Conservation (phyloP, 2,888 invertebrate genomes). For the Apocheima hispidaria region DNA sequence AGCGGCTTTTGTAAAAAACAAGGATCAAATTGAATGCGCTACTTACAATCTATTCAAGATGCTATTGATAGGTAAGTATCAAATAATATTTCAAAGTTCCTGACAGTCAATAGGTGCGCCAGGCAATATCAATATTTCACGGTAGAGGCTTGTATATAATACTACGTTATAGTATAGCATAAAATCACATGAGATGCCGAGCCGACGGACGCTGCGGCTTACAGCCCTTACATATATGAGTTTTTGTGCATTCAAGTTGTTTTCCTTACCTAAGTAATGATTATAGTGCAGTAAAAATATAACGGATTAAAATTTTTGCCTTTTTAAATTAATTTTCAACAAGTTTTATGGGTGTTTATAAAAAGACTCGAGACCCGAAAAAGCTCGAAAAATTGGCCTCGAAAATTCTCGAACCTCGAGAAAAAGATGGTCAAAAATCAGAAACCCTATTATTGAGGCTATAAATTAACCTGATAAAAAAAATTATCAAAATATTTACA, state of each 20-base stretch:
- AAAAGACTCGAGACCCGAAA: too few relatives aligned
- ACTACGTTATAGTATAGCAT: constrained; percentile 49
- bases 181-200: constrained; percentile 41
- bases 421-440: too few relatives aligned
- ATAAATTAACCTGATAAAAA: too few relatives aligned
- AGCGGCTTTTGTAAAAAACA: constrained; percentile 4
- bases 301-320: too few relatives aligned
- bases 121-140: constrained; percentile 57
- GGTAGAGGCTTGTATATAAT: constrained; percentile 55
- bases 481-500: too few relatives aligned
- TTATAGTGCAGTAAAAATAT: too few relatives aligned
- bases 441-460: too few relatives aligned
- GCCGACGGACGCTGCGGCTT: constrained; percentile 11
- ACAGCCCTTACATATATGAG: neutral
- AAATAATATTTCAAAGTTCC: constrained; percentile 44
- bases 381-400: too few relatives aligned
- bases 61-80: constrained; percentile 34
- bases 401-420: too few relatives aligned
- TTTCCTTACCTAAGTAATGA: too few relatives aligned
- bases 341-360: too few relatives aligned
- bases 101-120: constrained; percentile 43
- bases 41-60: constrained; percentile 20
- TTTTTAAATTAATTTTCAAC: too few relatives aligned
- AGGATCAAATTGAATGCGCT: constrained; percentile 26
- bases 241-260: constrained; percentile 6